Evolutionary conservation across 2,797 vertebrate species (phyloP), one percentile per base, ranked within the genome.

Genomic region (Malacoraja senta): DNA sequence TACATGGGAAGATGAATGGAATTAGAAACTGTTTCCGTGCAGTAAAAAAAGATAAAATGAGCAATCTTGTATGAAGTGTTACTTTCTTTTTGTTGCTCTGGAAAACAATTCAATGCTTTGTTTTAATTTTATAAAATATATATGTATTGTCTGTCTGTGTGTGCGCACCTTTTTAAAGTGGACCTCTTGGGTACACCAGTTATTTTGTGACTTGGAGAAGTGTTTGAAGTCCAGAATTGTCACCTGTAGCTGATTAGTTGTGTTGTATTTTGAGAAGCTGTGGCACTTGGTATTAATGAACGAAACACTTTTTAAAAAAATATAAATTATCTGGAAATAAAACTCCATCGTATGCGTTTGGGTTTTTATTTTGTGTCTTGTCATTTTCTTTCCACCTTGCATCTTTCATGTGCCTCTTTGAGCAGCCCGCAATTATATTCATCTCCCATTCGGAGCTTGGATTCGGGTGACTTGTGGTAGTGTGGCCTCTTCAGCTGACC

Each of bases 151-250:
- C 44, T 91, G 68, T 91, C 32, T 91, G n/a, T 44, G 90, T 91
- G 78, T 78, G 88, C 15, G 90, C 26, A 9, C 35, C 63, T 44
- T 71, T 79, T 91, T 71, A 26, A 74, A 26, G 90, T 74, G 71
- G 21, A 74, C 32, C 35, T 68, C 35, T 65, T 91, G 38, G 74
- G 24, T 91, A 91, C 90, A 74, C 90, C 71, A 72, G 71, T 91
- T 91, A 91, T 91, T 74, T 91, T 91, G 90, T 91, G 90, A 91
- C 35, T 91, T 91, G 68, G 86, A 71, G 63, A 91, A 74, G 86
- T 91, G 90, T 91, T 91, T 91, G 90, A 38, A 74, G 90, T 91
- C 35, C 71, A 74, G 68, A 91, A 91, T 74, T 44, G 80, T 44
- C 68, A 72, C 90, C 90, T 91, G 90, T 91, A 74, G 90, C 90